phyloP scores from a whole-genome alignment of 2,797 vertebrate species.

The Labroides dimidiatus region DNA sequence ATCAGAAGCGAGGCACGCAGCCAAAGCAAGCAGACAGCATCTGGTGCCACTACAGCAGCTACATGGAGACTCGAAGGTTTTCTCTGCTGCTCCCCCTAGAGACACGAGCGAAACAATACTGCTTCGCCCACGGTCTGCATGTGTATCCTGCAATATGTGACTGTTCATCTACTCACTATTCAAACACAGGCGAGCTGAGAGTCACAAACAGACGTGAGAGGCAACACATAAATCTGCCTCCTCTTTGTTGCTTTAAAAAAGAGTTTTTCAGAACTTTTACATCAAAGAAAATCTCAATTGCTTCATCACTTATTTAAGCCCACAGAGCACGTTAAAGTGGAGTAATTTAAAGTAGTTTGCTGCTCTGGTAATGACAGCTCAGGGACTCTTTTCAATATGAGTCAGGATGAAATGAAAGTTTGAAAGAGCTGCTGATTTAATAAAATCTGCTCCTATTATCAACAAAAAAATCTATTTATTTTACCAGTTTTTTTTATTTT shows the following conservation, averaged over 20 bases:
- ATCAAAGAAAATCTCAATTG: slow-evolving; percentile 1
- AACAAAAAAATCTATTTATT: not conserved
- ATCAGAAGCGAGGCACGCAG: slow-evolving; percentile 54
- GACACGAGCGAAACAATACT: slow-evolving; percentile 29
- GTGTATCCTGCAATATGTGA: slow-evolving; percentile 3
- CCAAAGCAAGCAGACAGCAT: slow-evolving; percentile 73
- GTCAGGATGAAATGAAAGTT: not conserved
- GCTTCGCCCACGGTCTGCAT: not conserved
- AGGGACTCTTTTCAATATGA: slow-evolving; percentile 10
- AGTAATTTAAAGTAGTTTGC: slow-evolving; percentile 20
- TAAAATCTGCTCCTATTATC: not conserved
- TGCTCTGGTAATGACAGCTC: slow-evolving; percentile 1
- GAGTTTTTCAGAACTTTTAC: not conserved
- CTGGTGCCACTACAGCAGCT: slow-evolving; percentile 51
- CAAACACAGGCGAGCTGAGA: not conserved
- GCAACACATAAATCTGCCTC: slow-evolving; percentile 7
- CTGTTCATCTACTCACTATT: slow-evolving; percentile 4
- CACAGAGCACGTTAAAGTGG: not conserved
- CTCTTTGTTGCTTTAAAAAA: slow-evolving; percentile 7
- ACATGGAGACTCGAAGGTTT: slow-evolving; percentile 38
- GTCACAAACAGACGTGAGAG: not conserved
- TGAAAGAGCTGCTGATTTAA: slow-evolving; percentile 1
- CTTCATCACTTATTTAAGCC: slow-evolving; percentile 8
- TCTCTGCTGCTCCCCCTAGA: slow-evolving; percentile 44
- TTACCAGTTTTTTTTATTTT: too few species aligned